Percentiles rank a stretch among this genome's conserved stretches.
Evolutionary conservation across 1,140 invertebrate genomes (phyloP).

Genomic region (Drosophila neocordata): DNA sequence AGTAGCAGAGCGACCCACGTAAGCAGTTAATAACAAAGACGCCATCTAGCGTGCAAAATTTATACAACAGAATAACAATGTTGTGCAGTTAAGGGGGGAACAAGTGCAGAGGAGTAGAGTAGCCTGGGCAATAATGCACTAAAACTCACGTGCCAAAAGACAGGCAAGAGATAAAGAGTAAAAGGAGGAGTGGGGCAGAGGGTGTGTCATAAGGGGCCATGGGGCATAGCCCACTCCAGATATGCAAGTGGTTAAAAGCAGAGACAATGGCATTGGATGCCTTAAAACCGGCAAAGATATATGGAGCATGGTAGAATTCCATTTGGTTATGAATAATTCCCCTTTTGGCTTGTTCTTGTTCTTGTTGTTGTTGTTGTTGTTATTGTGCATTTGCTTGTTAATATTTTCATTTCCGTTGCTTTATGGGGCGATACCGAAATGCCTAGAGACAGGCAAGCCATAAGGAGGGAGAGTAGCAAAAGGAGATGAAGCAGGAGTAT

Average conservation of each 20-base stretch:
- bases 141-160: conserved; percentile 18
- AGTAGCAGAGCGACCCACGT: conserved; percentile 13
- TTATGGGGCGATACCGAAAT: conserved; percentile 72
- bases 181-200: background rate
- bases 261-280: conserved; percentile 43
- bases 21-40: conserved; percentile 30
- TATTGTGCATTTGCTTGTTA: conserved; percentile 79
- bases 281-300: conserved; percentile 58
- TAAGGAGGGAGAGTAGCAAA: background rate
- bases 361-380: conserved; percentile 34
- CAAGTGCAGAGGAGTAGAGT: too few species aligned
- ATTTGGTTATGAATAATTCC: conserved; percentile 80
- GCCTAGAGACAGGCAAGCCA: conserved; percentile 51
- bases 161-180: too few species aligned
- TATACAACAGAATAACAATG: conserved; percentile 8
- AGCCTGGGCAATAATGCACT: background rate
- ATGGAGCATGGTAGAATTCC: conserved; percentile 72
- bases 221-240: background rate
- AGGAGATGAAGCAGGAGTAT: background rate
- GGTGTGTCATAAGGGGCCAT: background rate
- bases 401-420: conserved; percentile 82
- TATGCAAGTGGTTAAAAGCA: conserved; percentile 20
- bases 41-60: conserved; percentile 36
- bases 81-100: too few species aligned
- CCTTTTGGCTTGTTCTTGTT: conserved; percentile 20